Evolutionary conservation across 53 echinoderm and acorn worm species (phyloP).

Genomic region (Holothuria leucospilota): DNA sequence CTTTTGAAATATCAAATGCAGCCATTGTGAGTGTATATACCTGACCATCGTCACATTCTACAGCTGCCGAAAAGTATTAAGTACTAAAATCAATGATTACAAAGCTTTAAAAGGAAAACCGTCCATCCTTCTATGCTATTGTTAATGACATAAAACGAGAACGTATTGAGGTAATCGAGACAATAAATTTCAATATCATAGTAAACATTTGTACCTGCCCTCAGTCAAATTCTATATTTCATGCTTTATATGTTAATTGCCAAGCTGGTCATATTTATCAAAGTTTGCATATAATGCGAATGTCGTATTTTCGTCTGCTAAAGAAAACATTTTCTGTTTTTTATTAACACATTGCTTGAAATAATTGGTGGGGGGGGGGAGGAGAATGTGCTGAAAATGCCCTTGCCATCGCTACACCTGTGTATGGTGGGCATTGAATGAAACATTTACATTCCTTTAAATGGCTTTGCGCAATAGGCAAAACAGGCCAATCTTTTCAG

Average conservation of each 20-base stretch:
- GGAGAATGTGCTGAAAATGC: too few relatives aligned
- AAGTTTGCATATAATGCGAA: too few relatives aligned
- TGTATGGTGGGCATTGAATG: too few relatives aligned
- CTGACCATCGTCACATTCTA: constrained; percentile 8
- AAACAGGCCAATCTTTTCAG: too few relatives aligned
- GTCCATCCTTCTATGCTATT: not conserved
- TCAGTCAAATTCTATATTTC: not conserved
- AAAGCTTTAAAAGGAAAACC: constrained; percentile 32
- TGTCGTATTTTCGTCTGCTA: not conserved
- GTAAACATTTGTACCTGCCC: not conserved
- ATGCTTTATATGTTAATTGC: constrained; percentile 18
- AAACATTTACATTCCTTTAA: too few relatives aligned
- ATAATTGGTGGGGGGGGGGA: too few relatives aligned
- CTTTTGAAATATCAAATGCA: constrained; percentile 15
- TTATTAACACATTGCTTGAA: too few relatives aligned
- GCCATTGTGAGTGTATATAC: constrained; percentile 28
- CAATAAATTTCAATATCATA: not conserved
- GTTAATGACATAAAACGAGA: not conserved
- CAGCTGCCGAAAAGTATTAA: constrained; percentile 28
- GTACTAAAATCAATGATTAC: not conserved
- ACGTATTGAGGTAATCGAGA: not conserved
- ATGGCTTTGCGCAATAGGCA: too few relatives aligned
- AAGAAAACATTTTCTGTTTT: not conserved
- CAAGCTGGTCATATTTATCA: too few relatives aligned
- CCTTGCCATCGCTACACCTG: too few relatives aligned